Conservation (phyloP, 1,140 invertebrate genomes). For the Wiebesia pumilae region DNA sequence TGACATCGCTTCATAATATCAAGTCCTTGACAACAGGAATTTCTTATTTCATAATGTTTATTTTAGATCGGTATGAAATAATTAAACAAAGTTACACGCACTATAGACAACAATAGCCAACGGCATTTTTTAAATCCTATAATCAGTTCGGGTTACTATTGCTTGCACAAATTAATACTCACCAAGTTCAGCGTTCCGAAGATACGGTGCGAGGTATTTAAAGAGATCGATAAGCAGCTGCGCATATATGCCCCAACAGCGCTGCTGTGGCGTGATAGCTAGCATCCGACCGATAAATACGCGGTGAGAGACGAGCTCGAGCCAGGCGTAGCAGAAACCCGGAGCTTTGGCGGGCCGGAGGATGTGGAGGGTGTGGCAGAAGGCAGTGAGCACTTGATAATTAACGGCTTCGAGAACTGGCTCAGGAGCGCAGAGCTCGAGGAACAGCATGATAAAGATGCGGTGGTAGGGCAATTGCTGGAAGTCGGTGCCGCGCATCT, state of each 20-base stretch:
- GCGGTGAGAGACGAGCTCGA: conserved; percentile 97
- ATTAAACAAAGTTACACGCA: no score
- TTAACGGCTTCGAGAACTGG: conserved; percentile 94
- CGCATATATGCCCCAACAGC: conserved; percentile 91
- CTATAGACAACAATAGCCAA: no score
- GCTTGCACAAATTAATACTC: neutral
- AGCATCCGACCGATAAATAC: conserved; percentile 96
- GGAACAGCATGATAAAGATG: conserved; percentile 97
- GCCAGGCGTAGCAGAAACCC: conserved; percentile 98
- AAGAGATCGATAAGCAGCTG: conserved; percentile 96
- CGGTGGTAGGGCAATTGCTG: conserved; percentile 98
- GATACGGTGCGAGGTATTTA: conserved; percentile 96
- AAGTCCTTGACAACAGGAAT: no score
- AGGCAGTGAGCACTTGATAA: conserved; percentile 91
- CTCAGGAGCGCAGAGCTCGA: conserved; percentile 96
- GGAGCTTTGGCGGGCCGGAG: conserved; percentile 95
- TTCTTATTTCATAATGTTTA: no score
- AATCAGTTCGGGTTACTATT: neutral
- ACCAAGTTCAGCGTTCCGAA: conserved; percentile 93
- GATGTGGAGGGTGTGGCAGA: conserved; percentile 93
- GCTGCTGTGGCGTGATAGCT: conserved; percentile 89
- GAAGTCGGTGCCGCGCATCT: conserved; percentile 90
- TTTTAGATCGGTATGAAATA: neutral
- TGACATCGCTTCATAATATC: no score
- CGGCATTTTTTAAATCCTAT: no score